Evolutionary conservation across 2,888 invertebrate species (phyloP), one percentile per base, ranked within the genome.

Genomic region (Leptinotarsa tumamoca): DNA sequence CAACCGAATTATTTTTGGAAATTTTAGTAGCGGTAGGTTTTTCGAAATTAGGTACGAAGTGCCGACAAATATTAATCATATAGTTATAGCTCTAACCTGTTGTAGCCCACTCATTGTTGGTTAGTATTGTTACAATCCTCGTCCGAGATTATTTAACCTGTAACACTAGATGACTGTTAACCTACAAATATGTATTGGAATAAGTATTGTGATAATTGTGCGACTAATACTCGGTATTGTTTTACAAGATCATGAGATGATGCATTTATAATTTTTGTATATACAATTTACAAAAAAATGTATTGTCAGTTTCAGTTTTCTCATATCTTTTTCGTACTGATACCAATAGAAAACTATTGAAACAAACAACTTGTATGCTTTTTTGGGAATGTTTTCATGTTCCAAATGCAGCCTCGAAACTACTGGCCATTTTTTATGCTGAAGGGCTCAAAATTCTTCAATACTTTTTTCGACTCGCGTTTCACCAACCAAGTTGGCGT

Each of bases 11-110:
- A 23, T 33, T n/a, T 33, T 63, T 63, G 4, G 15, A 63, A 33
- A 15, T 33, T 63, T 63, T 17, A 10, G 7, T 23, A 54, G 33
- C 23, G 3, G 58, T 50, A 70, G 70, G 7, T 61, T 70, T 50
- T 54, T 70, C 70, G 49, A 56, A 58, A 23, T 54, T 23, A 23
- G 56, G 51, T 70, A 68, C 50, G 58, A 73, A 63, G 67, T 68
- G 27, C 68, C 54, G 21, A 58, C 43, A 63, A 63, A 63, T 63
- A 63, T 43, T 63, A 43, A 63, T 63, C 63, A 7, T 21, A 10
- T 54, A 54, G 10, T 54, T 54, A 18, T 54, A 58, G 21, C 17
- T 58, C 15, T 58, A 58, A 58, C 58, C 14, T 63, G n/a, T 63
- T 63, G 63, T 63, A 63, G 7, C 33, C 21, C 21, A n/a, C 63